phyloP scores from a whole-genome alignment of 2,113 vertebrate genomes.

The Lophura nycthemera region DNA sequence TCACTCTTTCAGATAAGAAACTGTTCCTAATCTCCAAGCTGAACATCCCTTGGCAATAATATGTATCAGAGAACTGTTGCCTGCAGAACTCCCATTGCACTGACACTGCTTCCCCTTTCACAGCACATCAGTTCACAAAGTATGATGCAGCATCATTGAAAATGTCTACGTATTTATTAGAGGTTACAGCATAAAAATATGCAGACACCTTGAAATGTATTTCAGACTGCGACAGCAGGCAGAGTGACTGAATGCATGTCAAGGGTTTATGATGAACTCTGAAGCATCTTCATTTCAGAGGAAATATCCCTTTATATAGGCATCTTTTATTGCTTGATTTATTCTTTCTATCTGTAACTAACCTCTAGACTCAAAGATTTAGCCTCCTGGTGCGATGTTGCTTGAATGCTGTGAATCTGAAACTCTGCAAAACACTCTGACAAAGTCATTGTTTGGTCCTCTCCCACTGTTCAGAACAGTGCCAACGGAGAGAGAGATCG shows the following conservation, averaged over 20 bases:
- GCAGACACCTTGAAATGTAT: slow-evolving; percentile 53
- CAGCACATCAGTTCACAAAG: slow-evolving; percentile 15
- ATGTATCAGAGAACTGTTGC: not conserved
- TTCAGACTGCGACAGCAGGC: slow-evolving; percentile 20
- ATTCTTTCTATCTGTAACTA: slow-evolving; percentile 51
- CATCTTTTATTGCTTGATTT: slow-evolving; percentile 62
- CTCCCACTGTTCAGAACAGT: slow-evolving; percentile 22
- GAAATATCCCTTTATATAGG: slow-evolving; percentile 24
- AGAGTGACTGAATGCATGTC: slow-evolving; percentile 54
- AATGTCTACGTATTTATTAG: slow-evolving; percentile 47
- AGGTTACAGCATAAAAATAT: slow-evolving; percentile 40
- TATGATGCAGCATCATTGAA: slow-evolving; percentile 34
- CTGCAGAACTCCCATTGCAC: not conserved
- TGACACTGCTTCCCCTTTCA: not conserved
- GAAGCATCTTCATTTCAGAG: slow-evolving; percentile 60
- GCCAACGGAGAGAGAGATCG: not conserved
- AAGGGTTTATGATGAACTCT: slow-evolving; percentile 58
- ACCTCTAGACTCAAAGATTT: slow-evolving; percentile 51
- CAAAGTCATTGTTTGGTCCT: slow-evolving; percentile 31
- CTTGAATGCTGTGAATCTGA: not conserved
- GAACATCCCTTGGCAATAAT: too few relatives aligned
- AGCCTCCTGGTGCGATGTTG: slow-evolving; percentile 38
- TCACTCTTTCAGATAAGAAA: too few relatives aligned
- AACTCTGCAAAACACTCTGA: slow-evolving; percentile 16
- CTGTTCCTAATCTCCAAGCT: too few relatives aligned